Evolutionary conservation across 2,888 invertebrate species (phyloP).

Genomic region (Synanthedon formicaeformis): DNA sequence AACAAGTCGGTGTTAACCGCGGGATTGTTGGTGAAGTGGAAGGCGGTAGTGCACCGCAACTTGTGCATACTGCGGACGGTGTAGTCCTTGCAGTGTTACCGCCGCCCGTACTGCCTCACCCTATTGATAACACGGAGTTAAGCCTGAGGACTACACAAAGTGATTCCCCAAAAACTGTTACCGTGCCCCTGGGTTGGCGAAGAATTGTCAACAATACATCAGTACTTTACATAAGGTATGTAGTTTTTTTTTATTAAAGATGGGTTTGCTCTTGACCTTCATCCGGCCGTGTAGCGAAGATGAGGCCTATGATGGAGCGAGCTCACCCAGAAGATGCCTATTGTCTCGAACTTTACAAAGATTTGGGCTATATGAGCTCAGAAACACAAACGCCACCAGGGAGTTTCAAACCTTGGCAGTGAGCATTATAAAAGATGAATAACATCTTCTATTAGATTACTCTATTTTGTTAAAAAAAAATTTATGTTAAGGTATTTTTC

Average conservation of each 20-base stretch:
- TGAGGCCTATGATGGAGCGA: too few species aligned
- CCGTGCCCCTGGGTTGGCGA: conserved; percentile 65
- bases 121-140: conserved; percentile 32
- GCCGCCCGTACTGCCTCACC: conserved; percentile 29
- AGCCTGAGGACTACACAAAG: conserved; percentile 45
- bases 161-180: conserved; percentile 49
- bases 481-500: too few species aligned
- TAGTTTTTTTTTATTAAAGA: neutral
- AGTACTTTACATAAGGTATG: conserved; percentile 57
- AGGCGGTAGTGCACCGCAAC: conserved; percentile 37
- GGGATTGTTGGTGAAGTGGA: conserved; percentile 48
- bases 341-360: too few species aligned
- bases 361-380: too few species aligned
- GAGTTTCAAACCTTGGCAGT: too few species aligned
- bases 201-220: conserved; percentile 55
- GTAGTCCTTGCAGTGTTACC: conserved; percentile 60
- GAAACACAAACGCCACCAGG: too few species aligned
- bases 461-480: neutral
- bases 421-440: neutral
- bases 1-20: conserved; percentile 58
- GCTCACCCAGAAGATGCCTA: too few species aligned
- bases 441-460: neutral
- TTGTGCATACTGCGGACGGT: conserved; percentile 59
- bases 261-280: too few species aligned
- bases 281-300: too few species aligned